Evolutionary conservation across 2,888 invertebrate genomes (phyloP).

Genomic region (Meiosimyza decipiens): DNA sequence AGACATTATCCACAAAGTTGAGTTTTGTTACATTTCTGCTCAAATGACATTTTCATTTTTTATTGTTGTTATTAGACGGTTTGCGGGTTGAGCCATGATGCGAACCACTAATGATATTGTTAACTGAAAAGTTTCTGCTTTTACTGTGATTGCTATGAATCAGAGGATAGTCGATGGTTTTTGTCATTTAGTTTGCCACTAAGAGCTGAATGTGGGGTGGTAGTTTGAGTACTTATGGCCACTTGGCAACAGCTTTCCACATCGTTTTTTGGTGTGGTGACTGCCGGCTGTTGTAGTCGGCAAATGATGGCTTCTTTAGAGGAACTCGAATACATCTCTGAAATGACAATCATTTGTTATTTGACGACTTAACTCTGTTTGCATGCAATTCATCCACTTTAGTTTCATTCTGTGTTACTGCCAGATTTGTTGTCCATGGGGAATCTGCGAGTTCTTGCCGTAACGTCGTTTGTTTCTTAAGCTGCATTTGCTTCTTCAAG

Average conservation of each 20-base stretch:
- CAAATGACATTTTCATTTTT: too few relatives aligned
- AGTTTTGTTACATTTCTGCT: not conserved
- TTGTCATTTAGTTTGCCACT: conserved; percentile 4
- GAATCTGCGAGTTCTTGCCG: not conserved
- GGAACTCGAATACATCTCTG: too few relatives aligned
- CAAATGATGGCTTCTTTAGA: too few relatives aligned
- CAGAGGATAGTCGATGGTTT: conserved; percentile 1
- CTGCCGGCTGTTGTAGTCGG: too few relatives aligned
- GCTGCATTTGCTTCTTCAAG: not conserved
- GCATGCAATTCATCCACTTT: conserved; percentile 6
- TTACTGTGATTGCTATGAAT: conserved; percentile 19
- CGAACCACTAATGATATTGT: conserved; percentile 35
- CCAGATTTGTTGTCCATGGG: not conserved
- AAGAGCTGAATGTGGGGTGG: not conserved
- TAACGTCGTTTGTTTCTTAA: not conserved
- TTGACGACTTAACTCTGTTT: not conserved
- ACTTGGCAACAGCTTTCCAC: not conserved
- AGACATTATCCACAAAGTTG: not conserved
- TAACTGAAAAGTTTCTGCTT: conserved; percentile 27
- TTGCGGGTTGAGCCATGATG: conserved; percentile 16
- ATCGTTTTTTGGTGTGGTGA: too few relatives aligned
- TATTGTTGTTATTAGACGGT: conserved; percentile 7
- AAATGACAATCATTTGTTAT: too few relatives aligned
- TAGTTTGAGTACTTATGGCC: not conserved
- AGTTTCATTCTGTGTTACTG: not conserved